A percentile compares a stretch with the other conserved stretches of the same genome.
phyloP scores from a whole-genome alignment of 2,113 vertebrate species.

The Urocitellus parryii region DNA sequence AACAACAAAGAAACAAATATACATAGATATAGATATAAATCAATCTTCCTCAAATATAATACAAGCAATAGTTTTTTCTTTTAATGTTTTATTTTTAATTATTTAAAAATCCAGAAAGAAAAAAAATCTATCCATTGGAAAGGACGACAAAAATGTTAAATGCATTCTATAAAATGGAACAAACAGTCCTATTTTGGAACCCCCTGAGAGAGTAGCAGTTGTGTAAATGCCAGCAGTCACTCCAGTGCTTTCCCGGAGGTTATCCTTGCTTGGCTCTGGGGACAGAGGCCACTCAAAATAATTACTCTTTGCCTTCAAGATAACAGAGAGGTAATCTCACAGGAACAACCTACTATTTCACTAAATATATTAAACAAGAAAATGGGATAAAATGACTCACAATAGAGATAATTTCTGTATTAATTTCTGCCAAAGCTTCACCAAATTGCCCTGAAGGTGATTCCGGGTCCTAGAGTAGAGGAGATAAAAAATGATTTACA shows the following conservation, averaged over 20 bases:
- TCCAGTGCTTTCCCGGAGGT: constrained; percentile 77
- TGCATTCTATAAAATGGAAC: not conserved
- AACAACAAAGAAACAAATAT: too few relatives aligned
- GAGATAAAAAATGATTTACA: not conserved
- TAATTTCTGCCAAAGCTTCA: constrained; percentile 82
- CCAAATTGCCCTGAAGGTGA: constrained; percentile 73
- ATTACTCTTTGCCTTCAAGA: not conserved
- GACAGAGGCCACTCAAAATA: constrained; percentile 61
- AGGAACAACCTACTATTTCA: not conserved
- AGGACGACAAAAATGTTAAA: not conserved
- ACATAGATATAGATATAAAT: too few relatives aligned
- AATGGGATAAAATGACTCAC: constrained; percentile 75
- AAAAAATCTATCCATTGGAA: not conserved
- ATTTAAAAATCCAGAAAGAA: too few relatives aligned
- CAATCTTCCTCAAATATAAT: too few relatives aligned
- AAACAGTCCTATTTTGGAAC: constrained; percentile 48
- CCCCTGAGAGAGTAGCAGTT: constrained; percentile 74
- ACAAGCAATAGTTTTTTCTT: not conserved
- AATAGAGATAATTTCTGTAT: constrained; percentile 78
- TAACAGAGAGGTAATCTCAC: not conserved
- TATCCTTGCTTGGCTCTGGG: constrained; percentile 66
- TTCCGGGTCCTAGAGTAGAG: not conserved
- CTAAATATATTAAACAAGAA: constrained; percentile 59
- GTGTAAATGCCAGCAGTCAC: constrained; percentile 56
- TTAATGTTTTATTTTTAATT: not conserved